A percentile compares a stretch with the other conserved stretches of the same genome.
These are phyloP conservation scores for Dicycla oo DNA, from an alignment of 2,888 invertebrate species.

Conservation along the genomic window DNA sequence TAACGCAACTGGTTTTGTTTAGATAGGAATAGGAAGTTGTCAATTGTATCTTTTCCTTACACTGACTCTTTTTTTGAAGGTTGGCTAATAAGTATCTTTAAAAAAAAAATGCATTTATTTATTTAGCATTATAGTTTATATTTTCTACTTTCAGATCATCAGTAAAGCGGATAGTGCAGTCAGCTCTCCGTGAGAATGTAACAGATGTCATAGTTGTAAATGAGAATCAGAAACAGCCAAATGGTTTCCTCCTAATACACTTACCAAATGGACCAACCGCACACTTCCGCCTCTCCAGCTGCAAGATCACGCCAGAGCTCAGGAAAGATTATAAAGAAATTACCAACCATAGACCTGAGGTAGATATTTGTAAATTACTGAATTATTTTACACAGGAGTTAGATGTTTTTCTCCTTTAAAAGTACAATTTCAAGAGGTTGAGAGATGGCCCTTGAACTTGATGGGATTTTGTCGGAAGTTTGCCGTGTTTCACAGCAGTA, in stretches of 20 bases:
- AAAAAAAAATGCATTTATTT: too few species aligned
- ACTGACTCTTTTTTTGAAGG: too few species aligned
- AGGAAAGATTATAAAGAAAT: conserved; percentile 95
- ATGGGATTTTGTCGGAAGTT: not conserved
- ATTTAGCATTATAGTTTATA: too few species aligned
- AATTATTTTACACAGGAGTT: too few species aligned
- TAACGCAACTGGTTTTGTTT: too few species aligned
- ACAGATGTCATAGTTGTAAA: conserved; percentile 98
- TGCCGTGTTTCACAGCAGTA: not conserved
- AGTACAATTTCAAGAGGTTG: not conserved
- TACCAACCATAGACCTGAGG: conserved; percentile 97
- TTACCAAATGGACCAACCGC: conserved; percentile 99
- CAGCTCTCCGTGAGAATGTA: conserved; percentile 94
- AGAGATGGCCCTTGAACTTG: not conserved
- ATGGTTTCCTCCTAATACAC: conserved; percentile 97
- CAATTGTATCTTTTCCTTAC: too few species aligned
- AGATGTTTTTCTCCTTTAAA: too few species aligned
- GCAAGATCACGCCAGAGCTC: conserved; percentile 96
- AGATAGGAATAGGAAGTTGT: too few species aligned
- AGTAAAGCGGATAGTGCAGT: conserved; percentile 97
- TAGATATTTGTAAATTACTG: conserved; percentile 59
- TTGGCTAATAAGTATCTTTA: too few species aligned
- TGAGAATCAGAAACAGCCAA: conserved; percentile 97
- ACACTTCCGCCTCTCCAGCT: conserved; percentile 98
- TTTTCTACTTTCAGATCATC: conserved; percentile 91